Evolutionary conservation across 2,888 invertebrate species (phyloP).

Genomic region (Diloba caeruleocephala): DNA sequence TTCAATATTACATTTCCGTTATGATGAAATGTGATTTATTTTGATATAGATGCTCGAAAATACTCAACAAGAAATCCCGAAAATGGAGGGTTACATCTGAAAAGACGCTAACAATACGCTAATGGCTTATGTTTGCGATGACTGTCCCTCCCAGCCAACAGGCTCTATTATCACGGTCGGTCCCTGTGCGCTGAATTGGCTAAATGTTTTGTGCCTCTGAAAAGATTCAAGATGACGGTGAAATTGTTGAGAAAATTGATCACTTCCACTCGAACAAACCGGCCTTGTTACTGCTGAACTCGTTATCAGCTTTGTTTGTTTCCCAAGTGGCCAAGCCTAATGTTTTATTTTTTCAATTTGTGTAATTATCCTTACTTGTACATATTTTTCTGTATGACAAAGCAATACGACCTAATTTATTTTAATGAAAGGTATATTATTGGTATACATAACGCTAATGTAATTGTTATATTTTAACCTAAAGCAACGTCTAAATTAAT

Average conservation of each 20-base stretch:
- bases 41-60: conserved; percentile 64
- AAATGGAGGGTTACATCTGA: conserved; percentile 75
- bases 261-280: conserved; percentile 81
- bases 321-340: conserved; percentile 41
- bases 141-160: conserved; percentile 83
- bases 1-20: conserved; percentile 32
- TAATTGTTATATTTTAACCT: too few species aligned
- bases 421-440: too few species aligned
- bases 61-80: conserved; percentile 65
- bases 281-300: conserved; percentile 71
- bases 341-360: conserved; percentile 16
- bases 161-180: conserved; percentile 82
- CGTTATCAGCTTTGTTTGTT: conserved; percentile 63
- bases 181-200: conserved; percentile 86
- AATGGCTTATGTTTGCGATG: conserved; percentile 87
- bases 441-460: too few species aligned
- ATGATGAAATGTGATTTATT: conserved; percentile 53
- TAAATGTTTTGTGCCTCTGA: conserved; percentile 86
- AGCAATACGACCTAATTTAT: neutral
- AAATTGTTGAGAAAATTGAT: conserved; percentile 88
- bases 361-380: conserved; percentile 6
- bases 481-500: too few species aligned
- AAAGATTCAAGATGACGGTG: conserved; percentile 87
- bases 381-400: neutral
- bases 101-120: conserved; percentile 84